A percentile compares a stretch with the other conserved stretches of the same genome.
phyloP scores from a whole-genome alignment of 1,140 invertebrate genomes.

The Cheumatopsyche charites region DNA sequence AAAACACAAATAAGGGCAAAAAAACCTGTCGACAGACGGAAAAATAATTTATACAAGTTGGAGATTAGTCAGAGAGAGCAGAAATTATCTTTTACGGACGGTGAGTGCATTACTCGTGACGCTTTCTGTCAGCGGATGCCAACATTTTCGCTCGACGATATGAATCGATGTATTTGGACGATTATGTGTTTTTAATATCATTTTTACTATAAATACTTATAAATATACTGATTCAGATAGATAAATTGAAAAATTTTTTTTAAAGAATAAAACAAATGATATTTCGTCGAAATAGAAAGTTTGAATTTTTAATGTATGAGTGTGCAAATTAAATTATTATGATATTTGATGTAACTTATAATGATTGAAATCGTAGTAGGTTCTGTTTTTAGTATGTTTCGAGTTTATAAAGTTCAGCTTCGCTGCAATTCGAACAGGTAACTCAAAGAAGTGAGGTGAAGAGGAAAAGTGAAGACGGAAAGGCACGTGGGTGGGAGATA shows the following conservation, averaged over 20 bases:
- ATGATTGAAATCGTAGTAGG: no score
- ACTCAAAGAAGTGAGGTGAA: slow-evolving; percentile 12
- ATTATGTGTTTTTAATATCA: no score
- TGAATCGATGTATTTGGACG: no score
- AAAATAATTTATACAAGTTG: slow-evolving; percentile 48
- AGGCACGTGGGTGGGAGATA: slow-evolving; percentile 28
- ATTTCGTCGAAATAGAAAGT: no score
- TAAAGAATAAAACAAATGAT: no score
- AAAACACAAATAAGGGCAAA: slow-evolving; percentile 36
- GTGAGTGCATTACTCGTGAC: slow-evolving; percentile 42
- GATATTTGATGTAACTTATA: no score
- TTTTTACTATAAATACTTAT: background rate
- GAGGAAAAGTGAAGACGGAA: slow-evolving; percentile 30
- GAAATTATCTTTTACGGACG: slow-evolving; percentile 44
- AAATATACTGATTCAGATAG: background rate
- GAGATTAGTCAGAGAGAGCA: slow-evolving; percentile 43
- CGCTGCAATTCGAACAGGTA: slow-evolving; percentile 30
- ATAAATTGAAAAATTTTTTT: background rate
- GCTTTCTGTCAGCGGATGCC: slow-evolving; percentile 24
- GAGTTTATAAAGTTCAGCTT: slow-evolving; percentile 6
- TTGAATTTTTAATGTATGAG: no score
- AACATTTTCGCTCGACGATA: slow-evolving; percentile 9
- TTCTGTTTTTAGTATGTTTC: no score
- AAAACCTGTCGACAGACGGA: slow-evolving; percentile 42
- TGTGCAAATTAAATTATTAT: no score